phyloP scores from a whole-genome alignment of 2,888 invertebrate species.

The Trachelus stipa region DNA sequence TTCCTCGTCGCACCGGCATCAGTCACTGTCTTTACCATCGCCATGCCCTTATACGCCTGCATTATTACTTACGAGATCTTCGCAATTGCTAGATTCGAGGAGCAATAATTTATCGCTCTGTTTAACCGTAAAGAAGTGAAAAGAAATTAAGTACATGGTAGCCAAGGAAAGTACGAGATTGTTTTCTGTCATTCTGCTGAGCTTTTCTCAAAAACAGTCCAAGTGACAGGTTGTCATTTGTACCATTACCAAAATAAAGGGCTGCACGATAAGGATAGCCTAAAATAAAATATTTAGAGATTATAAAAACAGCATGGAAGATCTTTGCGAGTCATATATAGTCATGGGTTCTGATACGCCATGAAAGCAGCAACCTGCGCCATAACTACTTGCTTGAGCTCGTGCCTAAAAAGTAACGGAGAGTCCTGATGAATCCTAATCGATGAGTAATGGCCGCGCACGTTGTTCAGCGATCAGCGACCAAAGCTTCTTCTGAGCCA shows the following conservation, averaged over 20 bases:
- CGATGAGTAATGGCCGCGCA: slow-evolving; percentile 30
- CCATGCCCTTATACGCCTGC: not conserved
- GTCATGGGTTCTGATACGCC: not conserved
- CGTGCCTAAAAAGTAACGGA: slow-evolving; percentile 38
- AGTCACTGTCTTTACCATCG: not conserved
- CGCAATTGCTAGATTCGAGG: not conserved
- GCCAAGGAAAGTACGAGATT: not conserved
- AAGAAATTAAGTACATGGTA: slow-evolving; percentile 1
- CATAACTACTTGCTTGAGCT: slow-evolving; percentile 5
- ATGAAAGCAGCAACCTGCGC: not conserved
- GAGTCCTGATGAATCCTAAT: slow-evolving; percentile 42
- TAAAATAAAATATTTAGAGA: not conserved
- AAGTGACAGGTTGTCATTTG: not conserved
- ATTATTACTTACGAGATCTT: not conserved
- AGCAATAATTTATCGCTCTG: not conserved
- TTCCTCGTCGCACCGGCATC: slow-evolving; percentile 2
- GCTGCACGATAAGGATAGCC: not conserved
- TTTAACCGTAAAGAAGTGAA: slow-evolving; percentile 3
- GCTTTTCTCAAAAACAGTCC: not conserved
- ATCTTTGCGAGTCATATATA: not conserved
- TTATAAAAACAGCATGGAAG: not conserved
- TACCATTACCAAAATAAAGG: not conserved
- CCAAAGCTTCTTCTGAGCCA: slow-evolving; percentile 13
- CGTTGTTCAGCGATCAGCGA: slow-evolving; percentile 26
- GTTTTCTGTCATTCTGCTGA: not conserved